phyloP scores from a whole-genome alignment of 1,140 invertebrate species.

The Phortica variegata region DNA sequence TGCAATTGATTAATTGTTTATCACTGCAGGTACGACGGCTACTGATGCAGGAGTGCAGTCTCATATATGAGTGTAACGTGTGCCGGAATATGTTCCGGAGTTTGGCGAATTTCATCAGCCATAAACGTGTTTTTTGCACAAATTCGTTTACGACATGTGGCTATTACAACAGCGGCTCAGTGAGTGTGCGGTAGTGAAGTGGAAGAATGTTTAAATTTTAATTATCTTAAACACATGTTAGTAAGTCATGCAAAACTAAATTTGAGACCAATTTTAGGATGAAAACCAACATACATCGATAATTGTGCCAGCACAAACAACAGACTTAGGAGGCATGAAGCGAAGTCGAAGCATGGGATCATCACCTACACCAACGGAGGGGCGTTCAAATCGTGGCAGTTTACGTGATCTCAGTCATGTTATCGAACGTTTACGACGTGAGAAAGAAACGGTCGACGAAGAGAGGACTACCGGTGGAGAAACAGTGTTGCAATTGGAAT shows the following conservation, averaged over 20 bases:
- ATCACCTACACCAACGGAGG: conserved; percentile 36
- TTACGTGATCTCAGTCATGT: conserved; percentile 45
- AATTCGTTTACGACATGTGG: conserved; percentile 54
- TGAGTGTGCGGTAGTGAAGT: conserved; percentile 57
- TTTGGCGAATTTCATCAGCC: conserved; percentile 79
- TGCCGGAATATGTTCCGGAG: conserved; percentile 83
- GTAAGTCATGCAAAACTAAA: neutral
- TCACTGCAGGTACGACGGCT: conserved; percentile 67
- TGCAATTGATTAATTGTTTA: neutral
- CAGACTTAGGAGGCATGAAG: conserved; percentile 32
- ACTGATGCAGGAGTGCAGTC: conserved; percentile 75
- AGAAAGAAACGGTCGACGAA: conserved; percentile 20
- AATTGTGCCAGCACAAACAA: conserved; percentile 33
- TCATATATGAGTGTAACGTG: conserved; percentile 82
- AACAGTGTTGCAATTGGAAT: conserved; percentile 38
- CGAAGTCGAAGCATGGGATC: conserved; percentile 40
- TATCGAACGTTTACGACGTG: conserved; percentile 42
- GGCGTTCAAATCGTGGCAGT: conserved; percentile 25
- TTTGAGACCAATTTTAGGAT: conserved; percentile 8
- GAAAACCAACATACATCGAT: conserved; percentile 38
- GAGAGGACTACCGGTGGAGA: conserved; percentile 9
- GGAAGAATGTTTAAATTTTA: conserved; percentile 5
- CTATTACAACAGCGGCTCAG: conserved; percentile 58
- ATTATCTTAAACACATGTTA: neutral
- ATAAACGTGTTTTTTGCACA: conserved; percentile 78